Percentiles rank a stretch among this genome's conserved stretches.
Conservation (phyloP, 2,113 vertebrate genomes). For the Strigops habroptila region DNA sequence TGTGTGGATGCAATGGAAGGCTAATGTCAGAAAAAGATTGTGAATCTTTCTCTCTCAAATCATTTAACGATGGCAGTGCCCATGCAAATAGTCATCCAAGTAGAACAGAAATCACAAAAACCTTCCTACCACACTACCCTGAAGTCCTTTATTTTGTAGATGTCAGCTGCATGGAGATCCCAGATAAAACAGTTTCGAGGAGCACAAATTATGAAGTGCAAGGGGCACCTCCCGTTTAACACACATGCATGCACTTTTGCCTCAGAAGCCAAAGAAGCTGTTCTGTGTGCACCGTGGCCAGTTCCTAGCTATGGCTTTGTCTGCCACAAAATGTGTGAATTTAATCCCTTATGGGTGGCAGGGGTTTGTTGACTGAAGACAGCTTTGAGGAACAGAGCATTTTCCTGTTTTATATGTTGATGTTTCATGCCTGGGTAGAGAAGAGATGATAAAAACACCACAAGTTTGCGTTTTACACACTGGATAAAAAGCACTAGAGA, state of each 20-base stretch:
- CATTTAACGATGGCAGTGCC: not conserved
- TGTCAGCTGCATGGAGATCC: not conserved
- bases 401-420: constrained; percentile 12
- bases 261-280: not conserved
- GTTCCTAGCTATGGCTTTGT: not conserved
- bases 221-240: not conserved
- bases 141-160: not conserved
- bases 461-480: not conserved
- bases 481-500: constrained; percentile 27
- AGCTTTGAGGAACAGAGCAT: constrained; percentile 36
- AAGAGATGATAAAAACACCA: not conserved
- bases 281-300: not conserved
- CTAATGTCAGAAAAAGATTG: not conserved
- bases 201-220: not conserved
- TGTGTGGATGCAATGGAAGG: not conserved
- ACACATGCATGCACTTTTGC: not conserved
- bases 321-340: not conserved
- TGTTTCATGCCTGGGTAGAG: not conserved
- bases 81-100: not conserved
- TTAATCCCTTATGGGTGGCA: not conserved
- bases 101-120: not conserved
- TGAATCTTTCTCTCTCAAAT: not conserved
- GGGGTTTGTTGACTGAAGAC: constrained; percentile 19
- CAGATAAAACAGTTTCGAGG: not conserved
- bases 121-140: not conserved